Evolutionary conservation across 2,888 invertebrate species (phyloP), one percentile per base, ranked within the genome.

Genomic region (Plagodis dolabraria): DNA sequence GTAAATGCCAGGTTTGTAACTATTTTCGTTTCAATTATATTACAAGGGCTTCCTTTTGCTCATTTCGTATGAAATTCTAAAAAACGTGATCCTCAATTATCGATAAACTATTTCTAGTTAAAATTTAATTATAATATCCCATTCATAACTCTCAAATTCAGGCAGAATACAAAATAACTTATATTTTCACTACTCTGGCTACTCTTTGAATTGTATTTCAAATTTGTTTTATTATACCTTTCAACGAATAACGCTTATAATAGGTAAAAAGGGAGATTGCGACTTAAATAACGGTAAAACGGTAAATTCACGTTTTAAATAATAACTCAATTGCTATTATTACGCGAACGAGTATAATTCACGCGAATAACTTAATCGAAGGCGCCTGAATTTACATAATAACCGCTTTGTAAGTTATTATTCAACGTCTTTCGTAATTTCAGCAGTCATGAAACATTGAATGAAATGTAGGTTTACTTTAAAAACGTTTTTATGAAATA

Each of bases 321-420:
- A 71, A 67, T 65, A 54, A 54, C 67, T 63, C 66, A 74, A 82
- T 82, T 74, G 76, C 75, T 68, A 66, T 74, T 70, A 72, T 76
- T 72, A 76, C 58, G 57, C 51, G 72, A 71, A 68, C 74, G 68
- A 74, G 75, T 73, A 76, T 80, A 78, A 82, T 80, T 79, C 76
- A 77, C 75, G 77, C 70, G 80, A 83, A 82, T 79, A 80, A 79
- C 83, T 83, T 80, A 82, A 83, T 83, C 76, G 74, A 70, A 72
- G 71, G 65, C 61, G 71, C 68, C 63, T 53, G 61, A 72, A 83
- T 83, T 82, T 77, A 73, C 83, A 83, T 83, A 83, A 83, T 83
- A 79, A 80, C 74, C 66, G 68, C 71, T 70, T 69, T 68, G 69
- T 70, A 70, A 65, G 71, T 72, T 68, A 75, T 74, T 76, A 76